These are phyloP conservation scores for Actenoides lindsayi DNA, from an alignment of 2,113 vertebrate genomes.

Conservation along the genomic window DNA sequence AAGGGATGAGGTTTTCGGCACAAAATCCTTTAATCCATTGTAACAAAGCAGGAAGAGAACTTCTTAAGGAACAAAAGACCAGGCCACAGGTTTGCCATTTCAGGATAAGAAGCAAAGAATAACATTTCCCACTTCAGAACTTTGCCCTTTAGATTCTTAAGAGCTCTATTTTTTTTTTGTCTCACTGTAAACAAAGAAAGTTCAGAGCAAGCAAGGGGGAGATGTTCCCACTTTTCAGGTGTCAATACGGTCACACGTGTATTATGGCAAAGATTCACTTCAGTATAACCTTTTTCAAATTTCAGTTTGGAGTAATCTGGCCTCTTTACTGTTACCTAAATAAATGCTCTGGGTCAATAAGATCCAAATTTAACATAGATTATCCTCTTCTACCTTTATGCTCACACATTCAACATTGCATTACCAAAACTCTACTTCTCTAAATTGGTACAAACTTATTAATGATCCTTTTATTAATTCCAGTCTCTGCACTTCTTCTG, in stretches of 20 bases:
- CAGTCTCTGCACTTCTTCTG: background rate
- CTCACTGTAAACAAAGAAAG: background rate
- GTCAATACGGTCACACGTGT: background rate
- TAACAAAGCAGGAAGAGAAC: slow-evolving; percentile 1
- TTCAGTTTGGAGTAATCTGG: background rate
- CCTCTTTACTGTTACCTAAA: background rate
- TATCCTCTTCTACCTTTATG: background rate
- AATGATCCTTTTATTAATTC: background rate
- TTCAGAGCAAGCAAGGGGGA: background rate
- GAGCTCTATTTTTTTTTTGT: background rate
- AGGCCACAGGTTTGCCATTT: slow-evolving; percentile 34
- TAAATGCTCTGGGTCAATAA: background rate
- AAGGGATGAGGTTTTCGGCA: background rate
- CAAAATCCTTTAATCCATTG: slow-evolving; percentile 1
- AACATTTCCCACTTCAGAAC: slow-evolving; percentile 21
- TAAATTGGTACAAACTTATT: background rate
- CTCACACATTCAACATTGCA: background rate
- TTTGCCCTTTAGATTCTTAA: slow-evolving; percentile 22
- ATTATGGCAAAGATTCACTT: background rate
- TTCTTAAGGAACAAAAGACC: slow-evolving; percentile 22
- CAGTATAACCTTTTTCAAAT: background rate
- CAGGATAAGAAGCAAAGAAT: background rate
- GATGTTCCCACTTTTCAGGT: background rate
- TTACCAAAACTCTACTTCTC: background rate
- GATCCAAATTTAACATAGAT: background rate